Evolutionary conservation across 2,888 invertebrate species (phyloP).

Genomic region (Calliopum simillimum): DNA sequence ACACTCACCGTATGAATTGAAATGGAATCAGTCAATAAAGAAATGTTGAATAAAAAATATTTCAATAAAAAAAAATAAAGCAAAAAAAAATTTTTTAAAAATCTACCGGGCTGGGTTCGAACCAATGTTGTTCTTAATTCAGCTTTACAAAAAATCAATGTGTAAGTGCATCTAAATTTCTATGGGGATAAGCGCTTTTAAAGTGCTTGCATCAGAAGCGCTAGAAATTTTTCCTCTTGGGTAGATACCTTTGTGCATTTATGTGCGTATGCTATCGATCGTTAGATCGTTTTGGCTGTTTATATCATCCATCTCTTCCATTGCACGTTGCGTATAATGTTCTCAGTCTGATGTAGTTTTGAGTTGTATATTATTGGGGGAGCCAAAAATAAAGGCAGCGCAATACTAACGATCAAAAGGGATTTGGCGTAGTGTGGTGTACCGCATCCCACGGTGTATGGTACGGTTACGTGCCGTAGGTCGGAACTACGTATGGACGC

Average conservation of each 20-base stretch:
- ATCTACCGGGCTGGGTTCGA: too few species aligned
- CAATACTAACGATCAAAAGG: constrained; percentile 21
- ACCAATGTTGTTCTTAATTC: too few species aligned
- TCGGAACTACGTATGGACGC: constrained; percentile 21
- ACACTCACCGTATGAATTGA: too few species aligned
- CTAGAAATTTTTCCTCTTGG: too few species aligned
- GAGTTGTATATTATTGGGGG: constrained; percentile 10
- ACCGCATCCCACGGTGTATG: not conserved
- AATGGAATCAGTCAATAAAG: too few species aligned
- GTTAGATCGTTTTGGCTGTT: constrained; percentile 1
- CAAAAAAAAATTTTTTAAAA: too few species aligned
- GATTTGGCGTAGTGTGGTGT: not conserved
- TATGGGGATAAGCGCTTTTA: too few species aligned
- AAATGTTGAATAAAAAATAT: too few species aligned
- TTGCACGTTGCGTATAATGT: not conserved
- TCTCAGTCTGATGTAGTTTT: not conserved
- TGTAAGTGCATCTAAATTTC: too few species aligned
- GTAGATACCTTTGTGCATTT: not conserved
- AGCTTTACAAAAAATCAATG: too few species aligned
- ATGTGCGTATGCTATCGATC: not conserved
- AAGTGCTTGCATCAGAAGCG: too few species aligned
- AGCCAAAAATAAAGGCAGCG: constrained; percentile 23
- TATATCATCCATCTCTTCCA: not conserved
- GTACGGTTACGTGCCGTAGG: not conserved
- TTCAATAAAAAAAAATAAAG: too few species aligned